Conservation (phyloP, 2,113 vertebrate genomes). For the Cyanoderma ruficeps region DNA sequence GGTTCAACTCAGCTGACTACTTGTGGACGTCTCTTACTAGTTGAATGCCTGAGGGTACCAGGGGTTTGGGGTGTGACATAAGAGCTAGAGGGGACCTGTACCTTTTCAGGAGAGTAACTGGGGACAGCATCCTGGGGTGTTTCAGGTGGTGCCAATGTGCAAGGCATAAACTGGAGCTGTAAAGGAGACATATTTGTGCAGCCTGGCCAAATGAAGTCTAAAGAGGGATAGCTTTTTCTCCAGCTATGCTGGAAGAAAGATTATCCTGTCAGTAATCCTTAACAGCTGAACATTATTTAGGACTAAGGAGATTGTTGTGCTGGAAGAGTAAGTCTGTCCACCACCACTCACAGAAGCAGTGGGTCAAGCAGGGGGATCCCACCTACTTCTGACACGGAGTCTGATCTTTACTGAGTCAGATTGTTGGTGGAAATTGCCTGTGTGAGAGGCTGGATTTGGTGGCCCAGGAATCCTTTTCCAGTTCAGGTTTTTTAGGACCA, state of each 20-base stretch:
- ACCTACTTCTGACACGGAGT: neutral
- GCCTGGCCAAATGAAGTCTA: neutral
- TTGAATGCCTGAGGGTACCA: neutral
- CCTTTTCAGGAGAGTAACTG: neutral
- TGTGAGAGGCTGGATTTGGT: neutral
- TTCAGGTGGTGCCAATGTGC: neutral
- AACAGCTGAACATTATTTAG: neutral
- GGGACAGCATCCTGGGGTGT: neutral
- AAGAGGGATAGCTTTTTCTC: neutral
- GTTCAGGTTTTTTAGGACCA: neutral
- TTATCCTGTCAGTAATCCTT: neutral
- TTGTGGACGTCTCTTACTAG: neutral
- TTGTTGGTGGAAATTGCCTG: neutral
- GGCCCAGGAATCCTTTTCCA: neutral
- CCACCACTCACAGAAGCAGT: neutral
- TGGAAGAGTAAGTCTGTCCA: neutral
- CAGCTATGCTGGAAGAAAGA: neutral
- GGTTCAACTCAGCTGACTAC: neutral
- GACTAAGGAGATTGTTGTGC: neutral
- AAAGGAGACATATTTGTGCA: neutral
- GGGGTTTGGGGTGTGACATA: neutral
- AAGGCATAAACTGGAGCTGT: neutral
- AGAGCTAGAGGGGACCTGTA: neutral
- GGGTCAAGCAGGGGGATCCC: neutral
- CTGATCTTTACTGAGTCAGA: neutral